Base-by-base conservation (phyloP, 2,797 vertebrate genomes). In the Danio tinwini region DNA sequence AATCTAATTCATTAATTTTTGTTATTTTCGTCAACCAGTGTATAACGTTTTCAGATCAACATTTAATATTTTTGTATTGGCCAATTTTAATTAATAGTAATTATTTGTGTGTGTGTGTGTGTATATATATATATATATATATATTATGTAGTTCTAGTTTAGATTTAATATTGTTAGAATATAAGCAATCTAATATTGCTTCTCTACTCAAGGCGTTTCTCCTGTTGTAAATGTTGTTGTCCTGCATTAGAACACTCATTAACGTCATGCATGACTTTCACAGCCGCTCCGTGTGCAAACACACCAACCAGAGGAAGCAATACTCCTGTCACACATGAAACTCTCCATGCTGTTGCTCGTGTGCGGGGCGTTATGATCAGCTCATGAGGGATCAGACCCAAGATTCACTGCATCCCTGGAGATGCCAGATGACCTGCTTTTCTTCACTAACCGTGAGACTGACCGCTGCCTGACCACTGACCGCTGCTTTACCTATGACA, bases 351-450 rank as follows among this genome's bases (percentile, higher is more conserved):
- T 9, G 42, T 40, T 69, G 40, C 55, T 78, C 50, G n/a, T 29
- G 53, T 59, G 17, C 13, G 7, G 29, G 55, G 63, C 5, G 12
- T 58, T 67, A 44, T 42, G 52, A 56, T 73, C 42, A 37, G 13
- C 53, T 67, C 11, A 8, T 44, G 16, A 40, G 21, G 21, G 12
- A 76, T 62, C 42, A 59, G 49, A 44, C n/a, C 47, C 19, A 6
- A 49, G 8, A 42, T 80, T 67, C 16, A 58, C 10, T 5, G n/a
- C 7, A 8, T 78, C 75, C 45, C 81, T 67, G 12, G 74, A 78
- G 69, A 73, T 12, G 3, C 44, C 44, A 11, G 40, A n/a, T 40
- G 73, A 69, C 78, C 81, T 55, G 74, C 44, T 69, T 74, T 77
- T 49, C n/a, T 69, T 40, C 21, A 40, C 3, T 70, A 37, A 42